phyloP scores from a whole-genome alignment of 2,888 invertebrate genomes.

The Thereva unica region DNA sequence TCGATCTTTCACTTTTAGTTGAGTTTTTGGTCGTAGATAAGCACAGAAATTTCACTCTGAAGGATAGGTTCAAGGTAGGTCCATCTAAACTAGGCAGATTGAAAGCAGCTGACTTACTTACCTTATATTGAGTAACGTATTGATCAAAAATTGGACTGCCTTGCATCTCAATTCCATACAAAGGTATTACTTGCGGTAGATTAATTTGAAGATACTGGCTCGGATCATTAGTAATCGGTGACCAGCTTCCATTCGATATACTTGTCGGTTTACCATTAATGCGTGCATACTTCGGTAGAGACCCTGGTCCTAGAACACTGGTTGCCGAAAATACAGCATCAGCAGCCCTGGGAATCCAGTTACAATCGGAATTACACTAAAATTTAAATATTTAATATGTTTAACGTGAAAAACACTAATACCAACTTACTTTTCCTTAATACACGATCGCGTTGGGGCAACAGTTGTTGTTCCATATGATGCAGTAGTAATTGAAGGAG shows the following conservation, averaged over 20 bases:
- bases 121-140: constrained; percentile 77
- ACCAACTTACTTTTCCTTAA: constrained; percentile 53
- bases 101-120: no score
- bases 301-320: constrained; percentile 59
- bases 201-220: constrained; percentile 73
- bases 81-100: no score
- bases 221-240: constrained; percentile 63
- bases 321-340: constrained; percentile 66
- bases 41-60: no score
- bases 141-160: constrained; percentile 71
- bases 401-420: neutral
- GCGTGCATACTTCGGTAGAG: constrained; percentile 62
- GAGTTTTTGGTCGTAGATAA: no score
- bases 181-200: constrained; percentile 66
- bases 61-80: no score
- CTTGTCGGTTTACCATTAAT: constrained; percentile 55
- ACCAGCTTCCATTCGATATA: constrained; percentile 67
- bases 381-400: constrained; percentile 1
- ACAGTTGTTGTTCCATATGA: constrained; percentile 44
- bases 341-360: constrained; percentile 60
- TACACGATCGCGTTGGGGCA: constrained; percentile 60
- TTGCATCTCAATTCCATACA: constrained; percentile 75
- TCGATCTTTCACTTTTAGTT: no score
- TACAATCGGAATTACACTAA: constrained; percentile 56
- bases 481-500: constrained; percentile 31